phyloP scores from a whole-genome alignment of 2,888 invertebrate species.

The Dromius quadrimaculatus region DNA sequence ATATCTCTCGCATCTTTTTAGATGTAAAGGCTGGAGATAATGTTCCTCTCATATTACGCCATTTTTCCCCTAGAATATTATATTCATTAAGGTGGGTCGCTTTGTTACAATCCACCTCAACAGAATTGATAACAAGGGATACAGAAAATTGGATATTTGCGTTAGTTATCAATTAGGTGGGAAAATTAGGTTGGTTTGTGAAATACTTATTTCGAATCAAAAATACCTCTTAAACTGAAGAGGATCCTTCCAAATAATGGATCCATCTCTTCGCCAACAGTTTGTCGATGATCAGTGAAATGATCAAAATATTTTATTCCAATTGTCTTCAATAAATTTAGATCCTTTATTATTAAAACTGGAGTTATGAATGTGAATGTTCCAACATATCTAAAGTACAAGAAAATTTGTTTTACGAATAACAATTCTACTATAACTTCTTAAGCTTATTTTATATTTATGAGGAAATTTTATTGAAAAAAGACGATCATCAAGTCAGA shows the following conservation, averaged over 20 bases:
- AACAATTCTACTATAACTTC: too few relatives aligned
- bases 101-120: too few relatives aligned
- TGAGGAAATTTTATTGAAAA: too few relatives aligned
- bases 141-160: too few relatives aligned
- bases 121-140: too few relatives aligned
- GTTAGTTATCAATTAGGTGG: too few relatives aligned
- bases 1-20: conserved; percentile 52
- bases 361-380: conserved; percentile 57
- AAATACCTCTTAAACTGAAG: conserved; percentile 56
- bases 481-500: too few relatives aligned
- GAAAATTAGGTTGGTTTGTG: too few relatives aligned
- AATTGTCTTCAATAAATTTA: conserved; percentile 61
- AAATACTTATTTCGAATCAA: too few relatives aligned
- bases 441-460: too few relatives aligned
- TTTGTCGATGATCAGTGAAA: conserved; percentile 58
- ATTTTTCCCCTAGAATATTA: conserved; percentile 56
- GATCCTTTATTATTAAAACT: conserved; percentile 59
- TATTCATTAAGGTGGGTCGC: conserved; percentile 57
- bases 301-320: conserved; percentile 58
- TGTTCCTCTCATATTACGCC: conserved; percentile 51
- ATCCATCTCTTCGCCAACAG: conserved; percentile 56
- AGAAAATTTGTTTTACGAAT: too few relatives aligned
- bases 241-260: conserved; percentile 58
- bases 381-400: conserved; percentile 41
- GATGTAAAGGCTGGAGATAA: conserved; percentile 53